phyloP scores from a whole-genome alignment of 2,113 vertebrate species.

The Nestor notabilis region DNA sequence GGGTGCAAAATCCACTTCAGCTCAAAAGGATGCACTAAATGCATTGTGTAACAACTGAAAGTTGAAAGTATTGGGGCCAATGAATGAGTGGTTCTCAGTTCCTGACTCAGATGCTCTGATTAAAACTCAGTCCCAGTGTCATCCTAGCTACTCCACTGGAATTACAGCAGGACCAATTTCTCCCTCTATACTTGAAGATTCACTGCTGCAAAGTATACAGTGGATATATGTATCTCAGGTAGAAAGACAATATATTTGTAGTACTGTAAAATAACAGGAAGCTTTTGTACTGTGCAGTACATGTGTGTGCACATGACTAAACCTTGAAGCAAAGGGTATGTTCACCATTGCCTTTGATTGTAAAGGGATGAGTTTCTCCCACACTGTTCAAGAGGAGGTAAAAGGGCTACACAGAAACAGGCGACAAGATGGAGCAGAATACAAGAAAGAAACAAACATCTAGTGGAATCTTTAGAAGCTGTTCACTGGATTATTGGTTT shows the following conservation, averaged over 20 bases:
- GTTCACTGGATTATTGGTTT: background rate
- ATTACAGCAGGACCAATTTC: background rate
- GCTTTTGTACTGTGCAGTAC: background rate
- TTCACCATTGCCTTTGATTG: background rate
- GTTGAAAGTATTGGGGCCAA: background rate
- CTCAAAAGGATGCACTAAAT: background rate
- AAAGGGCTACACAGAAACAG: background rate
- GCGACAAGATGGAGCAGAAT: background rate
- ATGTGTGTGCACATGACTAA: background rate
- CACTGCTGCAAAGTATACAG: background rate
- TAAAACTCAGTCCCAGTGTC: background rate
- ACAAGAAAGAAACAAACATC: background rate
- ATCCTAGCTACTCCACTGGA: background rate
- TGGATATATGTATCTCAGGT: background rate
- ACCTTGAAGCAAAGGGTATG: background rate
- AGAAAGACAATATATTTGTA: background rate
- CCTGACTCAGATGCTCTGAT: background rate
- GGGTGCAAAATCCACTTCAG: fast-evolving
- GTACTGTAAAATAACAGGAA: background rate
- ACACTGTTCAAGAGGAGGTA: background rate
- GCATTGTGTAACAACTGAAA: background rate
- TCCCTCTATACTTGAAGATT: background rate
- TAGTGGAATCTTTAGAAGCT: background rate
- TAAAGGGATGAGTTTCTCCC: background rate
- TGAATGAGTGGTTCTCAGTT: background rate